Conservation (phyloP, 2,888 invertebrate genomes). For the Carabus problematicus region DNA sequence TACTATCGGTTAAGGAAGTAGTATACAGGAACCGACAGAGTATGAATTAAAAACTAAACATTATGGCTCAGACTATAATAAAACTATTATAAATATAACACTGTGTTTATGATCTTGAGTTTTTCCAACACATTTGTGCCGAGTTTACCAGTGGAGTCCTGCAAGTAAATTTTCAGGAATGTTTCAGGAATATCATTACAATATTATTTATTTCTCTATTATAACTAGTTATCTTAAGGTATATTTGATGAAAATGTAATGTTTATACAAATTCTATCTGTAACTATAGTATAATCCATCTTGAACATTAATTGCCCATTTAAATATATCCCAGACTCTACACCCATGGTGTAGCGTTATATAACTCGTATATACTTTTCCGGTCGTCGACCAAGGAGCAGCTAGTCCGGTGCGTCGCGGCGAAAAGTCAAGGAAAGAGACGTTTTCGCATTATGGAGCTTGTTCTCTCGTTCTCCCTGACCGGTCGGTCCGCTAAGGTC, state of each 20-base stretch:
- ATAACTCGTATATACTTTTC: slow-evolving; percentile 16
- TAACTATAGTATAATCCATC: too few relatives aligned
- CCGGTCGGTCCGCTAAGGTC: slow-evolving; percentile 1
- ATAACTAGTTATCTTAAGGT: too few relatives aligned
- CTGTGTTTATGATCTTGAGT: slow-evolving; percentile 31
- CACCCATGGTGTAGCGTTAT: too few relatives aligned
- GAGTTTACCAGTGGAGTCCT: slow-evolving; percentile 23
- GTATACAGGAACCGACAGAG: slow-evolving; percentile 6
- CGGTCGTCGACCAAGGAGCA: slow-evolving; percentile 33
- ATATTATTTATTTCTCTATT: too few relatives aligned
- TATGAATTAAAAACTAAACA: slow-evolving; percentile 35
- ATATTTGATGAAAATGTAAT: too few relatives aligned
- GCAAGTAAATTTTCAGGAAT: too few relatives aligned
- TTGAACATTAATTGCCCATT: too few relatives aligned
- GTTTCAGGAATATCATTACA: too few relatives aligned
- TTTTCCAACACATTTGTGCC: slow-evolving; percentile 9
- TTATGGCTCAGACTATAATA: slow-evolving; percentile 31
- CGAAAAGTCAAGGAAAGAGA: slow-evolving; percentile 1
- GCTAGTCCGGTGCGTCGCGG: background rate
- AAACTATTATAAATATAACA: slow-evolving; percentile 40
- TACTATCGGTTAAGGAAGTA: too few relatives aligned
- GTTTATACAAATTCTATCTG: too few relatives aligned
- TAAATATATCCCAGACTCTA: too few relatives aligned
- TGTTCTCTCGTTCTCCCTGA: background rate
- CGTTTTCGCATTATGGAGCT: slow-evolving; percentile 2